phyloP scores from a whole-genome alignment of 1,140 invertebrate species.

The Macrobrachium nipponense region DNA sequence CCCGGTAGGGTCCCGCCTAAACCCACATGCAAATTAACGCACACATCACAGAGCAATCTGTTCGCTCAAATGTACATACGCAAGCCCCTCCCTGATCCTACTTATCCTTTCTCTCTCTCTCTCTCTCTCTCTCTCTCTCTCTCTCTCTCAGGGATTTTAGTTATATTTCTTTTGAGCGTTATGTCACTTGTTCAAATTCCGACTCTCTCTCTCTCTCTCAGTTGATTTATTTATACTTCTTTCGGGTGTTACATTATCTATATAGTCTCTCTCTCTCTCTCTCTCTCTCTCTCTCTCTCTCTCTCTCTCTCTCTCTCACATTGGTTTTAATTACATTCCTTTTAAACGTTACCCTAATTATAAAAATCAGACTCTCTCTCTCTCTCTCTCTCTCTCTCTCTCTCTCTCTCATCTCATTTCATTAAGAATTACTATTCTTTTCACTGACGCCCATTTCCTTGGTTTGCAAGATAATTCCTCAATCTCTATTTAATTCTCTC shows the following conservation, averaged over 20 bases:
- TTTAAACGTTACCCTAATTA: no score
- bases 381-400: conserved; percentile 15
- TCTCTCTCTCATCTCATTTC: background rate
- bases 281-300: background rate
- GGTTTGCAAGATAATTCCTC: no score
- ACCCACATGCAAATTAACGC: no score
- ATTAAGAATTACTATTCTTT: no score
- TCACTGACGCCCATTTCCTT: no score
- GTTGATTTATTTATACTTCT: no score
- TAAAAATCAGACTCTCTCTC: no score
- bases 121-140: background rate
- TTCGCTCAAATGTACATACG: background rate
- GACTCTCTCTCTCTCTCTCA: background rate
- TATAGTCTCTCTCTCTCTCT: background rate
- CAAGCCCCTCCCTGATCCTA: background rate
- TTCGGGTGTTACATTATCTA: background rate
- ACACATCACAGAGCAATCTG: no score
- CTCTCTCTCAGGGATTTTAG: background rate
- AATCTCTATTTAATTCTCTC: no score
- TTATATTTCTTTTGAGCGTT: background rate
- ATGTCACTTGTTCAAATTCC: background rate
- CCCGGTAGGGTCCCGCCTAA: no score
- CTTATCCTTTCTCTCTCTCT: background rate
- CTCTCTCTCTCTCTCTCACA: background rate
- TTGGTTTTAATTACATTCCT: background rate